These are phyloP conservation scores for Hypomesus transpacificus DNA, from an alignment of 2,113 vertebrate genomes.

Conservation along the genomic window DNA sequence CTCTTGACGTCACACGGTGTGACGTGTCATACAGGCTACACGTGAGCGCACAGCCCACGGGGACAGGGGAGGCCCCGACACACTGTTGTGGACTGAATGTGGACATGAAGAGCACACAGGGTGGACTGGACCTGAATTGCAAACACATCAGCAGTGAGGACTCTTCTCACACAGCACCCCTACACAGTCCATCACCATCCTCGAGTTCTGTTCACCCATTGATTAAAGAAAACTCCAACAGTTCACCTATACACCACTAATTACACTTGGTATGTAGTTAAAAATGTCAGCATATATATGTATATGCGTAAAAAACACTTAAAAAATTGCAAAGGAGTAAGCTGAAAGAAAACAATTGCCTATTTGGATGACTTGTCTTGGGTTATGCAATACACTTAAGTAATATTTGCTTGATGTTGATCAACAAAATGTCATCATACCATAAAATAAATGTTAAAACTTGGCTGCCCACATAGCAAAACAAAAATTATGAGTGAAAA, in stretches of 20 bases:
- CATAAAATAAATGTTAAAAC: not conserved
- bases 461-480: not conserved
- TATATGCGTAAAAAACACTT: too few relatives aligned
- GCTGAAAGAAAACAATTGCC: too few relatives aligned
- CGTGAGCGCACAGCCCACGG: too few relatives aligned
- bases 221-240: too few relatives aligned
- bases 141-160: conserved; percentile 25
- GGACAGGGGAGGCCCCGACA: too few relatives aligned
- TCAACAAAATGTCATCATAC: not conserved
- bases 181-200: conserved; percentile 21
- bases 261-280: not conserved
- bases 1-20: too few relatives aligned
- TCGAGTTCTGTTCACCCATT: not conserved
- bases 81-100: not conserved
- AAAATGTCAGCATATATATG: too few relatives aligned
- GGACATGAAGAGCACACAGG: conserved; percentile 16
- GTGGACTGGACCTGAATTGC: conserved; percentile 36
- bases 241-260: not conserved
- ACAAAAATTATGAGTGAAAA: not conserved
- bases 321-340: too few relatives aligned
- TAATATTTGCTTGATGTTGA: too few relatives aligned
- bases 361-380: too few relatives aligned
- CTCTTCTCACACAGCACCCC: conserved; percentile 3
- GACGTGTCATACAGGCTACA: too few relatives aligned
- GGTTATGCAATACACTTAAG: too few relatives aligned